Conservation (phyloP, 1,140 invertebrate genomes). For the Caenorhabditis latens region DNA sequence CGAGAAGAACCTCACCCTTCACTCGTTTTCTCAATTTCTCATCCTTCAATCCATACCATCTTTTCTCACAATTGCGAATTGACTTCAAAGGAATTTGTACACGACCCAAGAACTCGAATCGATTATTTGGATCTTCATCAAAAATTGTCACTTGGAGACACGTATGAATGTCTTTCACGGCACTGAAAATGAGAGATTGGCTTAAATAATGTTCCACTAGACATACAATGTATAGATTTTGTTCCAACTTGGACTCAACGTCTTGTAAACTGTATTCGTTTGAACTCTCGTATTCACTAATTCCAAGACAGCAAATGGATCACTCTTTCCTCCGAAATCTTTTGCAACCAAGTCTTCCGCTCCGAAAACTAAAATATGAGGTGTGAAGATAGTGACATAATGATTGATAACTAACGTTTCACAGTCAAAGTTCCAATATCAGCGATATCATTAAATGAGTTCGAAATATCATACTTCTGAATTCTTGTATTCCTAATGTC, state of each 20-base stretch:
- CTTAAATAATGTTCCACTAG: not conserved
- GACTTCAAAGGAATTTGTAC: conserved; percentile 87
- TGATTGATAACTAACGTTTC: conserved; percentile 79
- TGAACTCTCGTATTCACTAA: conserved; percentile 92
- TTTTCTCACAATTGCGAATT: conserved; percentile 89
- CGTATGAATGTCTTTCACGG: conserved; percentile 96
- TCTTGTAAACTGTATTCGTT: conserved; percentile 99
- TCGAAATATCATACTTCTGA: conserved; percentile 82
- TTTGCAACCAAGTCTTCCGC: conserved; percentile 90
- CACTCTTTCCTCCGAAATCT: conserved; percentile 88
- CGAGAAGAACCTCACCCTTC: conserved; percentile 93
- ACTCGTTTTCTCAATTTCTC: conserved; percentile 89
- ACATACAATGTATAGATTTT: conserved; percentile 98
- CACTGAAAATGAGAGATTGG: conserved; percentile 81
- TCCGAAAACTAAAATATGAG: conserved; percentile 82
- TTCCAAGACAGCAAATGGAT: conserved; percentile 97
- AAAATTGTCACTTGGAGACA: conserved; percentile 96
- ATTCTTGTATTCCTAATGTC: conserved; percentile 78
- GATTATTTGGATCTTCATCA: conserved; percentile 97
- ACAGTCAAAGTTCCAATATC: conserved; percentile 91
- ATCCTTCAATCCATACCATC: conserved; percentile 96
- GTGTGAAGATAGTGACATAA: conserved; percentile 49
- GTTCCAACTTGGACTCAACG: conserved; percentile 94
- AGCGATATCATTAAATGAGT: conserved; percentile 84
- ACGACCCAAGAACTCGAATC: conserved; percentile 96